phyloP scores from a whole-genome alignment of 2,888 invertebrate genomes.

The Dryadula phaetusa region DNA sequence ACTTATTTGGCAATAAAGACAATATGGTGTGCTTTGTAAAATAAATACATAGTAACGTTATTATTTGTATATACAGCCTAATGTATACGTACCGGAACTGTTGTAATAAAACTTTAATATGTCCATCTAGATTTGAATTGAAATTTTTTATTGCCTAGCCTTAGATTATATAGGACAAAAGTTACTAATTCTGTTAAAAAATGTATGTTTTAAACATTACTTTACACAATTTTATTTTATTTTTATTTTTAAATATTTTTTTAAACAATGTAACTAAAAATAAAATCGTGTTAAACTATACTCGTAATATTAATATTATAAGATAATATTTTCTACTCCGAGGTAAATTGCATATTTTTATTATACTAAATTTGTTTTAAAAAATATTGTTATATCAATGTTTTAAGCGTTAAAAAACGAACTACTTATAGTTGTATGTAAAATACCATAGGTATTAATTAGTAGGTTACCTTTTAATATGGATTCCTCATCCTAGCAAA shows the following conservation, averaged over 20 bases:
- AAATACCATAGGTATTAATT: constrained; percentile 25
- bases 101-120: constrained; percentile 23
- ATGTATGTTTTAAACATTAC: constrained; percentile 6
- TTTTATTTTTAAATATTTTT: neutral
- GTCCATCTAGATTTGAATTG: constrained; percentile 25
- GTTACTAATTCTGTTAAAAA: constrained; percentile 3
- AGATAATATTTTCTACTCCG: constrained; percentile 1
- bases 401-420: neutral
- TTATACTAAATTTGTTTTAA: constrained; percentile 5
- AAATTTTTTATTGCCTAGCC: constrained; percentile 11
- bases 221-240: neutral
- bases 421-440: constrained; percentile 6
- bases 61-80: constrained; percentile 26
- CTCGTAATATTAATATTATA: too few species aligned
- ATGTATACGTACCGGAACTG: constrained; percentile 22
- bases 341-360: constrained; percentile 15
- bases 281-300: constrained; percentile 4
- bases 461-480: constrained; percentile 22
- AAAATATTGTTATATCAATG: constrained; percentile 1
- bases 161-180: constrained; percentile 4
- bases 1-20: constrained; percentile 66
- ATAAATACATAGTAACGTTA: constrained; percentile 50
- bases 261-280: neutral
- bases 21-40: constrained; percentile 77
- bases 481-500: constrained; percentile 14